phyloP scores from a whole-genome alignment of 2,888 invertebrate genomes.

The Noctua pronuba region DNA sequence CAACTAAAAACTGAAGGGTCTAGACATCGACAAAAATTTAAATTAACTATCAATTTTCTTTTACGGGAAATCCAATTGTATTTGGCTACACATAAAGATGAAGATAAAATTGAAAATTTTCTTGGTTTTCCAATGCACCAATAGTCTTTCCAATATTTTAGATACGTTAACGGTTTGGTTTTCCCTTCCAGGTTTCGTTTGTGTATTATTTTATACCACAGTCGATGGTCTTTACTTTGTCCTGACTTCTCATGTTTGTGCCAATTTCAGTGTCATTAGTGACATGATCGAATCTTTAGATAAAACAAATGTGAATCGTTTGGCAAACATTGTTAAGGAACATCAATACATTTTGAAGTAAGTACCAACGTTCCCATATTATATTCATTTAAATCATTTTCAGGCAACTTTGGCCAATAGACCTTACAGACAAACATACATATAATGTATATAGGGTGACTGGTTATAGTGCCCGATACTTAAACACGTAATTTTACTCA shows the following conservation, averaged over 20 bases:
- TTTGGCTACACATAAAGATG: neutral
- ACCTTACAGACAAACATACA: too few relatives aligned
- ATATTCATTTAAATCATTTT: too few relatives aligned
- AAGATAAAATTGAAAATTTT: neutral
- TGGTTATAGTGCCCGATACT: too few relatives aligned
- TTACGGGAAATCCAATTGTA: slow-evolving; percentile 3
- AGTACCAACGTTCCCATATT: slow-evolving; percentile 53
- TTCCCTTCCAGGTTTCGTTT: slow-evolving; percentile 76
- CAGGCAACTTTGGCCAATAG: too few relatives aligned
- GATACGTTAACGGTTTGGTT: neutral
- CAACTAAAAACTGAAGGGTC: neutral
- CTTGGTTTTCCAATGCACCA: neutral
- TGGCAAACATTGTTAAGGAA: slow-evolving; percentile 75
- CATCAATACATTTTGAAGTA: slow-evolving; percentile 84
- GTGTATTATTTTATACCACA: slow-evolving; percentile 78
- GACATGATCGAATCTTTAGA: slow-evolving; percentile 73
- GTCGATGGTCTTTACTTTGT: slow-evolving; percentile 81
- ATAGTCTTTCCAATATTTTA: neutral
- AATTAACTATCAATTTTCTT: slow-evolving; percentile 11
- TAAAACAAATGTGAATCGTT: slow-evolving; percentile 54
- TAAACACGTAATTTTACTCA: too few relatives aligned
- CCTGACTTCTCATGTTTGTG: slow-evolving; percentile 81
- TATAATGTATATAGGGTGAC: too few relatives aligned
- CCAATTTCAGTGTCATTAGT: slow-evolving; percentile 78
- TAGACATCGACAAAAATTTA: neutral